Evolutionary conservation across 2,888 invertebrate genomes (phyloP), one percentile per base, ranked within the genome.

Genomic region (Carpatolechia fugitivella): DNA sequence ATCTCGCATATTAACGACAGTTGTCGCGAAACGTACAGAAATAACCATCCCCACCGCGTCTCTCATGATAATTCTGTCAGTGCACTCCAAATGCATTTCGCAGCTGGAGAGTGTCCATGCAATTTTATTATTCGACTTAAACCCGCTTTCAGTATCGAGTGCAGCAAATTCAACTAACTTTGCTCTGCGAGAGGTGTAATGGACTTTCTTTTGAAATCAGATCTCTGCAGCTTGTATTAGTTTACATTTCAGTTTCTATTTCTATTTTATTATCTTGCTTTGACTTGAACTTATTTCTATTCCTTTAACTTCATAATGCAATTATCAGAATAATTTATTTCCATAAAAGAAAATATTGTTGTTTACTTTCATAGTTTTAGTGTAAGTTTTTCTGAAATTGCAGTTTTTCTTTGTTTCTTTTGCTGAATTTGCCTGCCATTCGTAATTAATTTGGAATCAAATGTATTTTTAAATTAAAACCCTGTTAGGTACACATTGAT

Each of bases 1-100:
- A 79, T 76, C 72, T 71, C 66, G 68, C 68, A 76, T 73, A 74
- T 72, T 73, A 78, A 82, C 75, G 78, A 78, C 73, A 69, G 62
- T 83, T 85, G 83, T 80, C 79, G 87, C 87, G 69, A 88, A 89
- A 82, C 70, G 72, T 75, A 76, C 86, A 78, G 78, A 83, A 88
- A 90, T 90, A 89, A 72, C 80, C 76, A 60, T 74, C 83, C 81
- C 70, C 82, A 64, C 73, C 62, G 72, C 70, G 70, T 67, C 68
- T 68, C 68, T 68, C 65, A 61, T 69, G 80, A 81, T 85, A 85
- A 85, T 82, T 85, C 82, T 77, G 87, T 87, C 85, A 74, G 72
- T 78, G 79, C 78, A 74, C 66, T 74, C 77, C 80, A 78, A 81
- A 80, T 86, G 86, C 82, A 82, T 78, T 77, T 76, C 85, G 74